A percentile compares a stretch with the other conserved stretches of the same genome.
phyloP scores from a whole-genome alignment of 2,888 invertebrate genomes.

The Clunio marinus region DNA sequence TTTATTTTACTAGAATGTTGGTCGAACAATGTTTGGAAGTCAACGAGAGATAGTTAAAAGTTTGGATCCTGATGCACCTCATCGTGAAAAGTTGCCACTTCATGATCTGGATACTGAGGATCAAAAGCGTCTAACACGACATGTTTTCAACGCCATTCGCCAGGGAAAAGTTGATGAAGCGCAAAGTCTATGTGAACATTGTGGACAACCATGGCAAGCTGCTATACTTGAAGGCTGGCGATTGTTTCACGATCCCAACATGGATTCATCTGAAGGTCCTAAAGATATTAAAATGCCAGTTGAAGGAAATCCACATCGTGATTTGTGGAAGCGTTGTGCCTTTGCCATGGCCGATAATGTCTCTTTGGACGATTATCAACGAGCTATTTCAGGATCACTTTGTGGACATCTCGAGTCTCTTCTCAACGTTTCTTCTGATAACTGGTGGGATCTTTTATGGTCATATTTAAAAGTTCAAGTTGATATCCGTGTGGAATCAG shows the following conservation, averaged over 20 bases:
- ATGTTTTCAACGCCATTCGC: slow-evolving; percentile 69
- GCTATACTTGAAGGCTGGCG: slow-evolving; percentile 88
- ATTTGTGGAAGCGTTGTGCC: slow-evolving; percentile 72
- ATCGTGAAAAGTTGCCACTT: slow-evolving; percentile 68
- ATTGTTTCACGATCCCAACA: slow-evolving; percentile 80
- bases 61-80: slow-evolving; percentile 87
- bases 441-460: slow-evolving; percentile 91
- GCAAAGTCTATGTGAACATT: slow-evolving; percentile 73
- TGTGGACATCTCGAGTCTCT: slow-evolving; percentile 78
- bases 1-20: slow-evolving; percentile 48
- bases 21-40: slow-evolving; percentile 58
- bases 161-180: slow-evolving; percentile 84
- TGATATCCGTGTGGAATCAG: slow-evolving; percentile 79
- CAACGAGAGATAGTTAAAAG: slow-evolving; percentile 60
- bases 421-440: slow-evolving; percentile 67
- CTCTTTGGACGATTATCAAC: slow-evolving; percentile 56
- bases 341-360: slow-evolving; percentile 58
- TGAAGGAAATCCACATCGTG: slow-evolving; percentile 78
- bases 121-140: slow-evolving; percentile 58
- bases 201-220: slow-evolving; percentile 89
- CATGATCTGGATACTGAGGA: slow-evolving; percentile 87
- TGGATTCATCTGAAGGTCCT: slow-evolving; percentile 52
- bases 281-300: slow-evolving; percentile 54
- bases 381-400: slow-evolving; percentile 70
- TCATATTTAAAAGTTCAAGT: slow-evolving; percentile 76